phyloP scores from a whole-genome alignment of 2,888 invertebrate species.

The Oscheius sp. region DNA sequence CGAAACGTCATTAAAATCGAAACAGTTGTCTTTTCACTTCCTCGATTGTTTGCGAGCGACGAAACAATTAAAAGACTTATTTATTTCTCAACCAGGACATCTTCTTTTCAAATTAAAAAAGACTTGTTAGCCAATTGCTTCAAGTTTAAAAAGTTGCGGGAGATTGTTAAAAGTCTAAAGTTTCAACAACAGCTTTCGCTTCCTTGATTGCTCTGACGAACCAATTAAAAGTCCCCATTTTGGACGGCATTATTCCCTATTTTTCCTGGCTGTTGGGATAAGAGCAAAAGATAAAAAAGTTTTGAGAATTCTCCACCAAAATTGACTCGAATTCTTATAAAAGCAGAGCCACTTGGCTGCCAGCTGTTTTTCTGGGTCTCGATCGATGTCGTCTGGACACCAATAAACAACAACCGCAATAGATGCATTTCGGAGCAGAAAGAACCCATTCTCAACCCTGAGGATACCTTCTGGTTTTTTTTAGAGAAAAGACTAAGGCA shows the following conservation, averaged over 20 bases:
- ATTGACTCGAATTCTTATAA: neutral
- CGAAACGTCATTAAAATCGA: neutral
- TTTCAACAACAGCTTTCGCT: no score
- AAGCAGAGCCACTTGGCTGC: neutral
- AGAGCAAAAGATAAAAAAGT: neutral
- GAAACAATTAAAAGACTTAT: no score
- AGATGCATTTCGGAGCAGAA: slow-evolving; percentile 1
- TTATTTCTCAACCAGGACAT: no score
- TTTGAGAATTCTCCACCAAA: neutral
- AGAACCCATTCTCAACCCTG: neutral
- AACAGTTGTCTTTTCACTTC: no score
- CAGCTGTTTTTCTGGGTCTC: slow-evolving; percentile 26
- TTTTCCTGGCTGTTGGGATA: neutral
- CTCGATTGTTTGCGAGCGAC: no score
- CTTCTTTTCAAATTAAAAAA: neutral
- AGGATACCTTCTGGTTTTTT: neutral
- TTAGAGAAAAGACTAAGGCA: neutral
- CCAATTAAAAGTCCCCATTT: neutral
- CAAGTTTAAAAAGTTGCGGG: neutral
- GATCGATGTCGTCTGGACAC: slow-evolving; percentile 9
- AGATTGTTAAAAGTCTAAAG: neutral
- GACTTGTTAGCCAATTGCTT: neutral
- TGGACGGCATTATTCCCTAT: neutral
- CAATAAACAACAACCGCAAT: neutral
- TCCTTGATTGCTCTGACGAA: neutral